Evolutionary conservation across 1,140 invertebrate genomes (phyloP).

Genomic region (Helicoverpa zea): DNA sequence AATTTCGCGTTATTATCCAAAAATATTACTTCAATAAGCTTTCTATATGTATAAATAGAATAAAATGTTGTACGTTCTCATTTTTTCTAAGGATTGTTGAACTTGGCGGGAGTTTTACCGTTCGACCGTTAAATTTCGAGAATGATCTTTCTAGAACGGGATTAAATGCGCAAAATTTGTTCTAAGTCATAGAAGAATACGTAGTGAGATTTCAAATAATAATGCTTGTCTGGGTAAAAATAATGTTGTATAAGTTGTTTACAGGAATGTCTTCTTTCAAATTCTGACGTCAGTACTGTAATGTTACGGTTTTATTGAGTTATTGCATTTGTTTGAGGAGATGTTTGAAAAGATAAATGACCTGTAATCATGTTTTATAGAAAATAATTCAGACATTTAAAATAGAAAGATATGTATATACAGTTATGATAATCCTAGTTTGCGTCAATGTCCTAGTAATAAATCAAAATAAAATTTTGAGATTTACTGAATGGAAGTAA

Average conservation of each 20-base stretch:
- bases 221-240: constrained; percentile 3
- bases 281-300: constrained; percentile 10
- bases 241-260: constrained; percentile 3
- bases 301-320: constrained; percentile 13
- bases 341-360: constrained; percentile 14
- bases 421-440: no score
- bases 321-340: background rate
- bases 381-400: background rate
- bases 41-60: background rate
- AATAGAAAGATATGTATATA: no score
- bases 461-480: no score
- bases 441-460: background rate
- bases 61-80: background rate
- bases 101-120: constrained; percentile 24
- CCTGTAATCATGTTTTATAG: background rate
- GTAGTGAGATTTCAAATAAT: background rate
- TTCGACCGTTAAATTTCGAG: background rate
- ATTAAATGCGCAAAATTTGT: constrained; percentile 2
- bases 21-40: constrained; percentile 1
- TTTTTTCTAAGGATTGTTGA: constrained; percentile 24
- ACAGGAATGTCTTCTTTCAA: constrained; percentile 14
- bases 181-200: background rate
- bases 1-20: constrained; percentile 12
- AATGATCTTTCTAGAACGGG: constrained; percentile 10
- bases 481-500: no score